Evolutionary conservation across 2,113 vertebrate genomes (phyloP).

Genomic region (Laterallus jamaicensis): DNA sequence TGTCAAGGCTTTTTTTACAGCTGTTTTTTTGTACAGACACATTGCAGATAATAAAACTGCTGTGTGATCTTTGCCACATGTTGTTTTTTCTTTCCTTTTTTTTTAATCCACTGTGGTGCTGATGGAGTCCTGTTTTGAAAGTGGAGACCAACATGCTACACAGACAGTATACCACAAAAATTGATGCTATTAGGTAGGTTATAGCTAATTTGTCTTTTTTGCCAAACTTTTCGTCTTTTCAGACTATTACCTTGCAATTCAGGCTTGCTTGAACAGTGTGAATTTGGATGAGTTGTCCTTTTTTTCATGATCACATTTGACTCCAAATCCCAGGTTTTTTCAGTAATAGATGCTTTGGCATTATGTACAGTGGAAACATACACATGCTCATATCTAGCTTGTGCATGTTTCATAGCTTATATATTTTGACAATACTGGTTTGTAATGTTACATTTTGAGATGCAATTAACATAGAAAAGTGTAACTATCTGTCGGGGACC

Average conservation of each 20-base stretch:
- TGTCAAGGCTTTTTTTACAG: neutral
- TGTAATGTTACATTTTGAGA: neutral
- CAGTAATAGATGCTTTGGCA: neutral
- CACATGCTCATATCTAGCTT: neutral
- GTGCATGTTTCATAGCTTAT: neutral
- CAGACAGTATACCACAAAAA: neutral
- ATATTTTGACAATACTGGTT: neutral
- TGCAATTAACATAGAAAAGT: neutral
- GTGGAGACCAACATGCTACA: neutral
- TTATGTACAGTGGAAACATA: neutral
- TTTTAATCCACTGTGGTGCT: neutral
- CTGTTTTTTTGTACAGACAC: neutral
- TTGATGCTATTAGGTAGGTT: fast-evolving
- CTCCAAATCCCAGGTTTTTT: neutral
- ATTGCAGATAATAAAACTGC: neutral
- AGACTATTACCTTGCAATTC: neutral
- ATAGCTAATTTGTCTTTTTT: neutral
- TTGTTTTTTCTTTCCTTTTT: neutral
- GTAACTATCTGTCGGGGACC: fast-evolving
- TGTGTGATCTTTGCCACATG: neutral
- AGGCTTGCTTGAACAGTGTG: neutral
- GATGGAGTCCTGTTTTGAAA: neutral
- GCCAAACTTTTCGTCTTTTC: neutral
- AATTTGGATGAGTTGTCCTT: neutral
- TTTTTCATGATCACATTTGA: neutral